Base-by-base conservation (phyloP, 2,888 invertebrate genomes). In the Lymantria dispar region DNA sequence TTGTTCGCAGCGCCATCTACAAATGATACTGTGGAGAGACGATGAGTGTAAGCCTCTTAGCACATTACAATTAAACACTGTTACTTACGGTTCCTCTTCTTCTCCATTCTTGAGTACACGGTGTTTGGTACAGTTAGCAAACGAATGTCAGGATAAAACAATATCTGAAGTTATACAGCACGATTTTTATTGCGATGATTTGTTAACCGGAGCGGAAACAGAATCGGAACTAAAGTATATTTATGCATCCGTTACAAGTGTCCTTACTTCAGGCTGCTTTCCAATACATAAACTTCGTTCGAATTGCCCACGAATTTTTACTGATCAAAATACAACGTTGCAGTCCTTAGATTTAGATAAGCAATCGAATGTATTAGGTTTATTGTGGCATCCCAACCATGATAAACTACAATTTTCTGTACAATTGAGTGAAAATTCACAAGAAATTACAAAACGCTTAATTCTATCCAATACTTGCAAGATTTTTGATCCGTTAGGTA, bases 401-500 rank as follows among this genome's bases (percentile, higher is more conserved):
- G 37, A 37, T 37, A 5, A 30, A 30, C 30, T 30, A 8, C 30
- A 30, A 30, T 30, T 30, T 30, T 30, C 30, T 7, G 30, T 30
- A 8, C 30, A 30, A 30, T 30, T 30, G 8, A 8, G 30, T 30
- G 30, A 30, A 8, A 8, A 30, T 30, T 5, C 30, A 30, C 30
- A 30, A 8, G 30, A 30, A 30, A 30, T 30, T 30, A 37, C 37
- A 9, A 37, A 37, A 37, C 37, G 37, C 3, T 11, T 10, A 9
- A 37, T 37, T 12, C 11, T 14, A n/a, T 37, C 37, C 10, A 37
- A 37, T 37, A 37, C 37, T 11, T 37, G 9, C n/a, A 37, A 37
- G 10, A 45, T 45, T n/a, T 50, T 50, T 42, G 50, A 50, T 10
- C 50, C 50, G 1, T 31, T 50, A 30, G 50, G 50, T 0, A 5